Base-by-base conservation (phyloP, 2,797 vertebrate genomes). In the Schizopygopsis malacanthus region DNA sequence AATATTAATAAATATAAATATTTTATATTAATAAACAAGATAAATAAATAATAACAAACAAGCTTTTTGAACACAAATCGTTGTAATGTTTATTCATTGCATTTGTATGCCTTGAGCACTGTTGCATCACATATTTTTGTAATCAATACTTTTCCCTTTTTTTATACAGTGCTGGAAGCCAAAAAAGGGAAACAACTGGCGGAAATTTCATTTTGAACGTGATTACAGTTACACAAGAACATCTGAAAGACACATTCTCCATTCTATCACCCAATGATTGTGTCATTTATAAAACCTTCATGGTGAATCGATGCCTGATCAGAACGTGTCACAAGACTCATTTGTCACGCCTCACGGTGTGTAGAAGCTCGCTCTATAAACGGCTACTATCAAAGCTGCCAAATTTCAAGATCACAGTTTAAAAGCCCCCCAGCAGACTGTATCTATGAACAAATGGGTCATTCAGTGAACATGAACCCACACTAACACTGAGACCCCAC, bases 331-430 rank as follows among this genome's bases (percentile, higher is more conserved):
- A 83, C 41, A 41, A 56, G 54, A 50, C 47, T 75, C 63, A 75
- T 83, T 79, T 76, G 39, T 82, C 75, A 85, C 37, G 47, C 33
- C 25, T 84, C 59, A 52, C 15, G 28, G 33, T 43, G 59, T 67
- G 72, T 12, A 52, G 61, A 54, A 16, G 50, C 82, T 47, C 45
- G 39, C 59, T 84, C 22, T 41, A 69, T 69, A 69, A 69, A 54
- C 61, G 20, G 82, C 82, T 50, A 65, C 50, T 13, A 50, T 50
- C 81, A 50, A 59, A 83, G n/a, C 41, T 63, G 82, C 47, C 84
- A 72, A 63, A 43, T 63, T 63, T 50, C 69, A 85, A 81, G 28
- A 80, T 72, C 69, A 61, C 69, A 50, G 67, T 85, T 79, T 85
- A 16, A 72, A 47, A 63, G 33, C 5, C 9, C 52, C 54, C 54